Percentiles rank a stretch among this genome's conserved stretches.
Evolutionary conservation across 35 echinoderm and acorn worm genomes (phyloP).

Genomic region (Apostichopus japonicus): DNA sequence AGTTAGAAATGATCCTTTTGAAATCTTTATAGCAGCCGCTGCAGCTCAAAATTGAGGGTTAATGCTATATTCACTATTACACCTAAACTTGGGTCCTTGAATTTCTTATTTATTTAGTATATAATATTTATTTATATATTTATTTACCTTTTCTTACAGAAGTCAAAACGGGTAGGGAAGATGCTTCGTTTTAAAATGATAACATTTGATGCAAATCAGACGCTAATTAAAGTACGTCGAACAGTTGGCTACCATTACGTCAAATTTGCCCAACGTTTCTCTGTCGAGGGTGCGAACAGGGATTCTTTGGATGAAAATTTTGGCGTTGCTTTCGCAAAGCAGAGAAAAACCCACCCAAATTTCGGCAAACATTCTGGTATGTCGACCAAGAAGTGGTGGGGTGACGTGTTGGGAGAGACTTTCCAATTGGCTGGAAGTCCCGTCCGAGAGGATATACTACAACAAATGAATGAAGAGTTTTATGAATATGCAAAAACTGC

Average conservation of each 20-base stretch:
- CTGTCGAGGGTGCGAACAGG: conserved; percentile 46
- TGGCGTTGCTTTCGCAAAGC: conserved; percentile 55
- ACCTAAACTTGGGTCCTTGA: too few species aligned
- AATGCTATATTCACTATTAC: too few species aligned
- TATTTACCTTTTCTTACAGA: too few species aligned
- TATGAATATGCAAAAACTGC: conserved; percentile 74
- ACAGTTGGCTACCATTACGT: conserved; percentile 85
- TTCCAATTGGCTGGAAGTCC: conserved; percentile 56
- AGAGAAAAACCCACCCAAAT: conserved; percentile 69
- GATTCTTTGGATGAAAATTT: conserved; percentile 59
- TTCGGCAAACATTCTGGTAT: conserved; percentile 68
- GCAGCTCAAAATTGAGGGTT: too few species aligned
- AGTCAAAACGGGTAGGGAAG: not conserved
- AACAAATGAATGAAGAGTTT: conserved; percentile 72
- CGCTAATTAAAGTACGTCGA: conserved; percentile 74
- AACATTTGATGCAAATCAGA: conserved; percentile 87
- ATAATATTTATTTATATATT: too few species aligned
- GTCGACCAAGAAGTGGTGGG: conserved; percentile 79
- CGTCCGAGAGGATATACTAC: conserved; percentile 27
- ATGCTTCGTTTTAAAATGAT: conserved; percentile 85
- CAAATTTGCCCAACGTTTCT: conserved; percentile 61
- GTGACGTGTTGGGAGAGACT: conserved; percentile 68
- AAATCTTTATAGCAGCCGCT: too few species aligned
- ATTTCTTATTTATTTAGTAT: too few species aligned
- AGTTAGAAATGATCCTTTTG: too few species aligned